These are phyloP conservation scores for Leptinotarsa lineolata DNA, from an alignment of 1,140 invertebrate genomes.

Conservation along the genomic window DNA sequence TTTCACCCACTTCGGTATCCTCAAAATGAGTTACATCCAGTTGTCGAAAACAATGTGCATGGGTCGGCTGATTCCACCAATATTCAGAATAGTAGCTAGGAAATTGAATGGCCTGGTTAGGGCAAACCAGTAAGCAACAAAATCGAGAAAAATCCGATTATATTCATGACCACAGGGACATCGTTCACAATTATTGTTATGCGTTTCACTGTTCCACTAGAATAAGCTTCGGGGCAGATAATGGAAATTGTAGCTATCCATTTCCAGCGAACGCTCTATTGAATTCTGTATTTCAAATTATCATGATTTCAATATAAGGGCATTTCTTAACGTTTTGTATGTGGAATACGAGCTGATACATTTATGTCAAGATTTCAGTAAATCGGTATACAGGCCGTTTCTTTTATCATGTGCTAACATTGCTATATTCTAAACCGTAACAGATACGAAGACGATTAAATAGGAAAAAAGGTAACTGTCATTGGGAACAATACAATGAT, in stretches of 20 bases:
- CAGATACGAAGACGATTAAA: too few species aligned
- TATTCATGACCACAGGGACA: not conserved
- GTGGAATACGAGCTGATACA: not conserved
- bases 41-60: not conserved
- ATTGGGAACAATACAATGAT: too few species aligned
- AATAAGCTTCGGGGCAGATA: not conserved
- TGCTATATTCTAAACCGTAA: too few species aligned
- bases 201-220: not conserved
- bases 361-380: too few species aligned
- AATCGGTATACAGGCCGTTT: too few species aligned
- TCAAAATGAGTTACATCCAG: too few species aligned
- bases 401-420: too few species aligned
- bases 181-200: constrained; percentile 6
- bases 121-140: not conserved
- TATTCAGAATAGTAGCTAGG: not conserved
- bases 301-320: not conserved
- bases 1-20: too few species aligned
- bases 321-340: not conserved
- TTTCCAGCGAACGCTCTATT: not conserved
- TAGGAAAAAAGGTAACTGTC: too few species aligned
- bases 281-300: not conserved
- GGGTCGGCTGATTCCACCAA: not conserved
- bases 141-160: constrained; percentile 1
- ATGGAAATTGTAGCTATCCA: constrained; percentile 2
- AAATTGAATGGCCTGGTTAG: not conserved